Evolutionary conservation across 2,797 vertebrate genomes (phyloP), one percentile per base, ranked within the genome.

Genomic region (Varecia variegata): DNA sequence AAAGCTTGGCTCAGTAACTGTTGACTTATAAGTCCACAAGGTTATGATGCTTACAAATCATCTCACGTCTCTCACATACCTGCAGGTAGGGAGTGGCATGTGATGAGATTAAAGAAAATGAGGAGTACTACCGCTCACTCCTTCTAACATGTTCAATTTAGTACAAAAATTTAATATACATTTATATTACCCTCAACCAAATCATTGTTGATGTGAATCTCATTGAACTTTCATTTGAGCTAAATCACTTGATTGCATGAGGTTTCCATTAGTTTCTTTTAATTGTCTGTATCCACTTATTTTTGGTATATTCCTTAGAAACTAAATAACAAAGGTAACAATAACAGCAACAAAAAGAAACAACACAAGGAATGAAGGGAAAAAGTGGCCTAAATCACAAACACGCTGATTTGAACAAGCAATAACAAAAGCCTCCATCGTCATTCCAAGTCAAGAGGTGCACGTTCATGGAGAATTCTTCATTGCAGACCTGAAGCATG

Each of bases 401-500:
- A 30, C 20, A 17, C 1, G 15, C 1, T 10, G 35, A 52, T 9
- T 23, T 3, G 30, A 35, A 88, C 0, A 45, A 35, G 23, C 45
- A 73, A 10, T 35, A 32, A n/a, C 67, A 54, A 4, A 5, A 13
- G 35, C 8, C 14, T 0, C 3, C 60, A 38, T 35, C 21, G 3
- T 52, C 15, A 1, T 2, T 13, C 11, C 13, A 20, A n/a, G 25
- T 5, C 47, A 32, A 58, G 13, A 56, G 30, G 15, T 4, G 1
- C 12, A 27, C 18, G 23, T 54, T 62, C 35, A 6, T 0, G 30
- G 38, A 65, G 20, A 27, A 27, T 43, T 7, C 8, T 82, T 21
- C 0, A 4, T 5, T n/a, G 23, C 20, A 20, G 7, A 43, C 65
- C 13, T 1, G 1, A 80, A 14, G 3, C 30, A 10, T 15, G 0